Percentiles rank a stretch among this genome's conserved stretches.
Evolutionary conservation across 2,113 vertebrate genomes (phyloP).

Genomic region (Panthera tigris): DNA sequence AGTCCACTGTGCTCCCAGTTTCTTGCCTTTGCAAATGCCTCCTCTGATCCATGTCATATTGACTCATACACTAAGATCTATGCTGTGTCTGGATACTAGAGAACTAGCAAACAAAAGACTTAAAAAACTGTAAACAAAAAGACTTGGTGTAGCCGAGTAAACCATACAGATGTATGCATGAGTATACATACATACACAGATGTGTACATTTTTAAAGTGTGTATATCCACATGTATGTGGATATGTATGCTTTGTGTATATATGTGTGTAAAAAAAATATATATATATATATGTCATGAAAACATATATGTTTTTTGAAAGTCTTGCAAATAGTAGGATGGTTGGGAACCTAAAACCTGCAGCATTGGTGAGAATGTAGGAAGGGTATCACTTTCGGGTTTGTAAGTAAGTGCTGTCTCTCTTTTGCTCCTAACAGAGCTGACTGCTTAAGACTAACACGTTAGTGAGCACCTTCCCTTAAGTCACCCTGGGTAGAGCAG

Average conservation of each 20-base stretch:
- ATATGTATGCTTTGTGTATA: background rate
- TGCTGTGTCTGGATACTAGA: background rate
- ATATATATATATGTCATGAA: background rate
- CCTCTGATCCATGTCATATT: background rate
- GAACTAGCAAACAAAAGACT: background rate
- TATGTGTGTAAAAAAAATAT: background rate
- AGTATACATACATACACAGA: background rate
- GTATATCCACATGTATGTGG: background rate
- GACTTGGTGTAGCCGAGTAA: background rate
- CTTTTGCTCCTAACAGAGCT: background rate
- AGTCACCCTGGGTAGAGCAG: background rate
- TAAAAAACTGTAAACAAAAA: background rate
- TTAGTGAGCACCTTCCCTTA: background rate
- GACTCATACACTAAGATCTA: background rate
- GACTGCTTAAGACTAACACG: background rate
- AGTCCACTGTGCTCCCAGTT: background rate
- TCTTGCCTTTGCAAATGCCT: background rate
- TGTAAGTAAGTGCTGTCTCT: background rate
- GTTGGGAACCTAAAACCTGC: background rate
- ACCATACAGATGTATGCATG: background rate
- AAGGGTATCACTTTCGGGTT: background rate
- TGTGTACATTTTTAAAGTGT: background rate
- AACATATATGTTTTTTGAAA: background rate
- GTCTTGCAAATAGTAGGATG: background rate
- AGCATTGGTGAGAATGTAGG: background rate